A percentile compares a stretch with the other conserved stretches of the same genome.
Evolutionary conservation across 2,113 vertebrate species (phyloP).

Genomic region (Rhynchomys soricoides): DNA sequence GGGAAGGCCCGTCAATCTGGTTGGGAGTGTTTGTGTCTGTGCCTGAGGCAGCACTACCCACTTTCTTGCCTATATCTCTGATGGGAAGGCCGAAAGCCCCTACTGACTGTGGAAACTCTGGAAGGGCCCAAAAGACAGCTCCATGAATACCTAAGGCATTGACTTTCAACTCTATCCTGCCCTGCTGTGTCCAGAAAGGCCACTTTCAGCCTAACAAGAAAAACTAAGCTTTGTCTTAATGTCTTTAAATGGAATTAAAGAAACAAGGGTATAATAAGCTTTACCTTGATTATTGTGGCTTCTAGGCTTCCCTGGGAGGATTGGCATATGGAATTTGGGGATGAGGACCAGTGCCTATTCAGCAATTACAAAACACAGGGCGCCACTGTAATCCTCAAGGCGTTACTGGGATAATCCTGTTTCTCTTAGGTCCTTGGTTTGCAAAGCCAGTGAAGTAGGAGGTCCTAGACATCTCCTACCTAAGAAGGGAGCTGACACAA

Average conservation of each 20-base stretch:
- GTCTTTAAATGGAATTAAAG: neutral
- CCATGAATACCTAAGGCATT: no score
- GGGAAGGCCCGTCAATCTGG: conserved; percentile 71
- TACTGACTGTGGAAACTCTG: neutral
- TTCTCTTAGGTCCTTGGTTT: neutral
- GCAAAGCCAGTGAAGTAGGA: no score
- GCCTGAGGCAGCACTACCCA: neutral
- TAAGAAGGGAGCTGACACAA: rapidly evolving
- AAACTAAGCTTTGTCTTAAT: rapidly evolving
- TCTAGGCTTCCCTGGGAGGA: rapidly evolving
- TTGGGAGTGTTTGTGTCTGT: conserved; percentile 72
- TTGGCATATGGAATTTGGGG: rapidly evolving
- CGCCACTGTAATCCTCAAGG: rapidly evolving
- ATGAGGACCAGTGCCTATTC: rapidly evolving
- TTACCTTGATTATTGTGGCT: neutral
- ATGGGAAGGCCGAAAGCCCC: neutral
- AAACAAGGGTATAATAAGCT: neutral
- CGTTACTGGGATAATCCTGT: no score
- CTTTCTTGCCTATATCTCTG: neutral
- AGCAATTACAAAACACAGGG: neutral
- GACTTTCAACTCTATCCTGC: rapidly evolving
- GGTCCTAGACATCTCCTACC: neutral
- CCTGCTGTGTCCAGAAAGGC: neutral
- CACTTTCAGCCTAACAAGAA: neutral
- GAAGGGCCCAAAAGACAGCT: neutral